phyloP scores from a whole-genome alignment of 2,888 invertebrate genomes.

The Autographa pulchrina region DNA sequence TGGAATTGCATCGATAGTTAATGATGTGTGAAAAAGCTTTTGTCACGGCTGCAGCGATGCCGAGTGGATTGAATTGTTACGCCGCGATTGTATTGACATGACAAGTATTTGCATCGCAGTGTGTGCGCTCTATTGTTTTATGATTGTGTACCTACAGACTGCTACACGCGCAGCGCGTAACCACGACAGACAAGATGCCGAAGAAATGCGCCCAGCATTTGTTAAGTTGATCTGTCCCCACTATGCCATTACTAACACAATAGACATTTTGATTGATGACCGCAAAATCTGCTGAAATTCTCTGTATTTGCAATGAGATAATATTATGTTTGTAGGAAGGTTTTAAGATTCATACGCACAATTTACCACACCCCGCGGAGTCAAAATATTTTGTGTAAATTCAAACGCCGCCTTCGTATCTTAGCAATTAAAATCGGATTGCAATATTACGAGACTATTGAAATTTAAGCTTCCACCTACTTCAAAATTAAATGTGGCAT shows the following conservation, averaged over 20 bases:
- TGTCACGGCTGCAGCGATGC: constrained; percentile 21
- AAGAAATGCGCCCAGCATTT: background rate
- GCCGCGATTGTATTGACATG: constrained; percentile 38
- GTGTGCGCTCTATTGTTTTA: constrained; percentile 11
- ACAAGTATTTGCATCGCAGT: constrained; percentile 40
- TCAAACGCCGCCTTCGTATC: constrained; percentile 37
- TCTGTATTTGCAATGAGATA: background rate
- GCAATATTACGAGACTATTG: constrained; percentile 59
- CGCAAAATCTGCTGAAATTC: background rate
- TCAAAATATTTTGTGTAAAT: constrained; percentile 38
- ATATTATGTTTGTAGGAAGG: background rate
- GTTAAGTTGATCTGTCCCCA: background rate
- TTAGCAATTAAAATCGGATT: constrained; percentile 63
- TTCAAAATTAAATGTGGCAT: constrained; percentile 55
- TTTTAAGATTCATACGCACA: background rate
- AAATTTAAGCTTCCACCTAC: constrained; percentile 59
- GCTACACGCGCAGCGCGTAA: background rate
- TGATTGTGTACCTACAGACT: constrained; percentile 14
- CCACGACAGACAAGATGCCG: background rate
- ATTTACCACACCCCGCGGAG: constrained; percentile 7
- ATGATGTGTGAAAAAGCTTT: constrained; percentile 46
- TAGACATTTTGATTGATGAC: background rate
- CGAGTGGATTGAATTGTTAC: constrained; percentile 26
- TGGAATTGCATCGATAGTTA: constrained; percentile 34
- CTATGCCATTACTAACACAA: background rate